Evolutionary conservation across 2,797 vertebrate species (phyloP).

Genomic region (Pantherophis vulpinus): DNA sequence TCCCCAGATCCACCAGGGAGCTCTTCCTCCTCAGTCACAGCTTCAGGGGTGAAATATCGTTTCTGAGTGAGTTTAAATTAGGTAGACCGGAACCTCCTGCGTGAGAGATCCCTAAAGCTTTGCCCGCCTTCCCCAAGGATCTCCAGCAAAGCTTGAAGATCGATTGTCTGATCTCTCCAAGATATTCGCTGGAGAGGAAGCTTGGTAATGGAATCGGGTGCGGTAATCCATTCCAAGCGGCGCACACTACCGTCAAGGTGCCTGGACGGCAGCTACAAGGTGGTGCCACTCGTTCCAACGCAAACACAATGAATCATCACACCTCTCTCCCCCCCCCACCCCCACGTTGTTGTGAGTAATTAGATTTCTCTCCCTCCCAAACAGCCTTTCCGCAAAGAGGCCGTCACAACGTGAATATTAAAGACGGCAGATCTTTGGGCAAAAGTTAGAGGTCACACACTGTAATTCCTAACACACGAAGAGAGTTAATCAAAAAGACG

Average conservation of each 20-base stretch:
- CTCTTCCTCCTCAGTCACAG: neutral
- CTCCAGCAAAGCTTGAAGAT: neutral
- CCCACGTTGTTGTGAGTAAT: slow-evolving; percentile 56
- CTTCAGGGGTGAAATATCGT: slow-evolving; percentile 27
- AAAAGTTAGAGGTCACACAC: slow-evolving; percentile 64
- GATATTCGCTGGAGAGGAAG: neutral
- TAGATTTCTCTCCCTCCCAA: slow-evolving; percentile 57
- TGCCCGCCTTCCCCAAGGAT: fast-evolving
- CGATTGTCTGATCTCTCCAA: neutral
- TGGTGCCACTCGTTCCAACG: slow-evolving; percentile 56
- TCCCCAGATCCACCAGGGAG: neutral
- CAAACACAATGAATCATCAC: slow-evolving; percentile 59
- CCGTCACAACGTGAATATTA: slow-evolving; percentile 55
- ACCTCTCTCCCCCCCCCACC: slow-evolving; percentile 11
- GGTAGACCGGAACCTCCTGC: slow-evolving; percentile 11
- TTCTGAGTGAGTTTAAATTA: slow-evolving; percentile 36
- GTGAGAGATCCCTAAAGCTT: neutral
- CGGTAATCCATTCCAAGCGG: slow-evolving; percentile 29
- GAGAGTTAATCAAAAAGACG: slow-evolving; percentile 68
- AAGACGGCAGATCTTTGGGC: slow-evolving; percentile 59
- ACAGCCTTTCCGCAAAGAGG: slow-evolving; percentile 51
- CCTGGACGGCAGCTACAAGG: slow-evolving; percentile 50
- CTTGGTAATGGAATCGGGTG: slow-evolving; percentile 49
- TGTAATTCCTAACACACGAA: slow-evolving; percentile 64
- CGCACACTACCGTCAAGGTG: slow-evolving; percentile 48